Evolutionary conservation across 2,797 vertebrate species (phyloP).

Genomic region (Lateolabrax maculatus): DNA sequence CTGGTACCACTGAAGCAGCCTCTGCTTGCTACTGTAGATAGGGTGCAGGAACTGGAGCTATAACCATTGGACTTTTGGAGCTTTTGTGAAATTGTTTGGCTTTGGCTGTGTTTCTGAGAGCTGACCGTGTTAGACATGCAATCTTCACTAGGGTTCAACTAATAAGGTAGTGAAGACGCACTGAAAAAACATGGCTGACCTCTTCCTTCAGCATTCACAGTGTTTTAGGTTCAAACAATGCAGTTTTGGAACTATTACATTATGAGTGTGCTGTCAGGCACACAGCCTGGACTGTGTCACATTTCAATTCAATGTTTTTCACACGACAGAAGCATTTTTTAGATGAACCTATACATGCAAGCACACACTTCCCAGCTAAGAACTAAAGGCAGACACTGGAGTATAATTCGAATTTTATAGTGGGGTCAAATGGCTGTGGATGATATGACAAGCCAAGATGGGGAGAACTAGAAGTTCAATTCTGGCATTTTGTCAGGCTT

Average conservation of each 20-base stretch:
- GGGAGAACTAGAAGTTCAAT: conserved; percentile 5
- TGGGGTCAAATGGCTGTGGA: conserved; percentile 12
- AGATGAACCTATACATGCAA: conserved; percentile 5
- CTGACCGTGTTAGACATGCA: background rate
- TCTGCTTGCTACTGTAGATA: background rate
- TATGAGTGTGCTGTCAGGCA: background rate
- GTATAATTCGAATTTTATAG: background rate
- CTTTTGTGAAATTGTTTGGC: background rate
- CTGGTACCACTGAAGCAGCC: background rate
- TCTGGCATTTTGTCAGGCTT: conserved; percentile 3
- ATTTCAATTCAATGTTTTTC: background rate
- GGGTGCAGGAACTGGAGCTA: background rate
- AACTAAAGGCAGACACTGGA: background rate
- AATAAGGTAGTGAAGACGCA: background rate
- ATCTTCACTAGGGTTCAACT: background rate
- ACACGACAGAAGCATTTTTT: conserved; percentile 9
- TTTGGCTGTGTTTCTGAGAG: background rate
- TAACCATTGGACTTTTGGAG: background rate
- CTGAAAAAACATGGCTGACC: background rate
- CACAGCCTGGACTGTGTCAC: conserved; percentile 4
- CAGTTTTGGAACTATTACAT: background rate
- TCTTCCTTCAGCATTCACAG: background rate
- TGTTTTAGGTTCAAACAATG: background rate
- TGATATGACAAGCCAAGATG: background rate
- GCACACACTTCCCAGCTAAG: background rate